phyloP scores from a whole-genome alignment of 2,888 invertebrate species.

The Amphimallon solstitiale region DNA sequence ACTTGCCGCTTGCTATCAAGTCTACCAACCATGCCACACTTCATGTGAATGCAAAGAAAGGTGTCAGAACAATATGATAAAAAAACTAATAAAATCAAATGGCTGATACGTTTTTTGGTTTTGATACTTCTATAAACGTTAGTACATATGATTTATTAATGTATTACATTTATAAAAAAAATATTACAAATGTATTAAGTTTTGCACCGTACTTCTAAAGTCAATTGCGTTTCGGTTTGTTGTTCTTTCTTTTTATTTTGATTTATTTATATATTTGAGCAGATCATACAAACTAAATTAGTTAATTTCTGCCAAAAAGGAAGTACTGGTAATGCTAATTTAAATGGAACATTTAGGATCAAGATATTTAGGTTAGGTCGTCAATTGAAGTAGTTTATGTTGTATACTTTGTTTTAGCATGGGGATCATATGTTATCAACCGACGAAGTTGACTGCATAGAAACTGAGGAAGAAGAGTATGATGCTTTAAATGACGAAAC shows the following conservation, averaged over 20 bases:
- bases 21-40: too few species aligned
- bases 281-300: background rate
- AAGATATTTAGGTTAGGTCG: background rate
- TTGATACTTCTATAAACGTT: conserved; percentile 82
- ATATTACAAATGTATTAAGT: background rate
- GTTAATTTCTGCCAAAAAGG: background rate
- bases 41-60: conserved; percentile 34
- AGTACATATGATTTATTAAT: conserved; percentile 60
- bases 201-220: background rate
- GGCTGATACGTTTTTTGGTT: conserved; percentile 90
- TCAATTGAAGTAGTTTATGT: background rate
- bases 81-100: conserved; percentile 65
- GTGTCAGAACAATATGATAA: conserved; percentile 49
- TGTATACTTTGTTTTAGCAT: conserved; percentile 52
- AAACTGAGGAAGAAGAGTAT: conserved; percentile 82
- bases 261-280: background rate
- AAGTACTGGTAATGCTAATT: background rate
- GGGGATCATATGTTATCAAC: conserved; percentile 55
- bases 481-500: conserved; percentile 94
- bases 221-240: conserved; percentile 1
- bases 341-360: background rate
- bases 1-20: too few species aligned
- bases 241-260: conserved; percentile 3
- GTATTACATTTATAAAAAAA: background rate
- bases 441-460: conserved; percentile 72